These are phyloP conservation scores for Neopelma chrysocephalum DNA, from an alignment of 2,797 vertebrate species.

Conservation along the genomic window DNA sequence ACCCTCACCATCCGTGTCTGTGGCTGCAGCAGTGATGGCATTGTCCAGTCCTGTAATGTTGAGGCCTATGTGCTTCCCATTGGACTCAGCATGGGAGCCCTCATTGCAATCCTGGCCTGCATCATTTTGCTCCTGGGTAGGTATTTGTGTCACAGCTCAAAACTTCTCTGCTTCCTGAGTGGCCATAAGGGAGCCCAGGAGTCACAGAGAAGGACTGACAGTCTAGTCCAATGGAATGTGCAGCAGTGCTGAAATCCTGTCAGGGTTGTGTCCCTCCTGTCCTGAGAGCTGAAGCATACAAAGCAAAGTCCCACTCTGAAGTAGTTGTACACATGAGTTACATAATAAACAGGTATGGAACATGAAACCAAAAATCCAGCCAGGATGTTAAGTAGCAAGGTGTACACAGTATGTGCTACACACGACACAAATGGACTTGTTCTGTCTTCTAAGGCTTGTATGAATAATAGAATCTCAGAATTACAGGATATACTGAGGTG, in stretches of 20 bases:
- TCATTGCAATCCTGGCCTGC: conserved; percentile 97
- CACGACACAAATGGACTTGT: background rate
- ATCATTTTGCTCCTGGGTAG: conserved; percentile 94
- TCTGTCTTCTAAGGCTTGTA: background rate
- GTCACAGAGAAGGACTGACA: background rate
- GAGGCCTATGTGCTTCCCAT: conserved; percentile 96
- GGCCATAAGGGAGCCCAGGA: background rate
- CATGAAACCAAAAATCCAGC: background rate
- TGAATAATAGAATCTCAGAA: background rate
- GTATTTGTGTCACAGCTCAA: conserved; percentile 41
- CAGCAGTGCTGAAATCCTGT: background rate
- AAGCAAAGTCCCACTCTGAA: background rate
- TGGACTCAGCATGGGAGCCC: conserved; percentile 97
- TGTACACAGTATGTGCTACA: background rate
- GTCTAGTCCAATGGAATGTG: background rate
- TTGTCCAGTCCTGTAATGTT: conserved; percentile 93
- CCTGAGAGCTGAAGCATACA: background rate
- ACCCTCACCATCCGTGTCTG: conserved; percentile 97
- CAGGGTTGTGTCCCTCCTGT: background rate
- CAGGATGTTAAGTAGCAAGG: background rate
- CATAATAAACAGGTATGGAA: background rate
- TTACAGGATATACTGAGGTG: background rate
- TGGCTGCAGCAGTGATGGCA: conserved; percentile 92
- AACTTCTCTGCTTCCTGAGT: background rate
- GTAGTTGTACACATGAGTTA: background rate